Base-by-base conservation (phyloP, 2,888 invertebrate species). In the Acrocyrtus sp. region DNA sequence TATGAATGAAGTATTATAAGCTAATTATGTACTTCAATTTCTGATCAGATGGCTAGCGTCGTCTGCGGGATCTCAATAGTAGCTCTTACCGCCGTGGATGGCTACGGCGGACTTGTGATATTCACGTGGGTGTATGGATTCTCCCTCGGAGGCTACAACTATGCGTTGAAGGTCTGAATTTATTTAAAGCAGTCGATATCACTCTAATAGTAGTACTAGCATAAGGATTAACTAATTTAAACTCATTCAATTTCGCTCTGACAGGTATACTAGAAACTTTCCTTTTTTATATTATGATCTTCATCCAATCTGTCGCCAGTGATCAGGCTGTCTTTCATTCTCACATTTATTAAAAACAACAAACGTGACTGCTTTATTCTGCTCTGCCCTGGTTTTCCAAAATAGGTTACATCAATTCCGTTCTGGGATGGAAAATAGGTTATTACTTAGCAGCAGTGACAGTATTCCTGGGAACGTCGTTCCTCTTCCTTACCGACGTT, bases 81-180 rank as follows among this genome's bases (percentile, higher is more conserved):
- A 83, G 62, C 62, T 24, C 56, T 70, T 34, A 91, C 92, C 0
- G 90, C 91, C 1, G 75, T 75, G 2, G 65, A 82, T 82, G 76
- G 83, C 92, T 48, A 88, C 92, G 88, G 92, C 92, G 84, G 90
- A 90, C 56, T 92, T 92, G 92, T 83, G 15, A 78, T 83, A n/a
- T 83, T 83, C 74, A 79, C 80, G 10, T 83, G 82, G 81, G 82
- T 83, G 21, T 86, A 85, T 73, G 93, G 93, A 54, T 91, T 94
- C 82, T 93, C 93, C 84, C 92, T 92, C 83, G 95, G 95, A 50
- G 94, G 93, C 4, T 94, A 94, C 85, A 92, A 92, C 84, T 94
- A 94, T 84, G 92, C 93, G 54, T 86, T 95, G 75, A 94, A 94
- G 85, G 92, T 94, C 90, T 94, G 93, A 86, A 93, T 93, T 0